phyloP scores from a whole-genome alignment of 2,888 invertebrate genomes.

The Clostera curtula region DNA sequence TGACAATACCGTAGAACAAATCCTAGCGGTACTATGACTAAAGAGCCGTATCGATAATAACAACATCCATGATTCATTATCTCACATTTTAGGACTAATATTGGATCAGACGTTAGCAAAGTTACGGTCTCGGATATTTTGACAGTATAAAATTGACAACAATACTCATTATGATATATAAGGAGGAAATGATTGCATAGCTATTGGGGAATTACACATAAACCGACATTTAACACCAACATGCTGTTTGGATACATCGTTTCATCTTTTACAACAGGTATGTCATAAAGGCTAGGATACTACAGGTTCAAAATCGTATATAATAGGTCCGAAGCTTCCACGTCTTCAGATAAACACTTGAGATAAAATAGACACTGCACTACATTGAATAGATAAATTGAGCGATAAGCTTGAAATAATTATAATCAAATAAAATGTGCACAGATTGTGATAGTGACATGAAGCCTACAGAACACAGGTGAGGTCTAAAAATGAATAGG shows the following conservation, averaged over 20 bases:
- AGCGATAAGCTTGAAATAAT: slow-evolving; percentile 53
- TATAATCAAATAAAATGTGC: slow-evolving; percentile 37
- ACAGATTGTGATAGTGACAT: slow-evolving; percentile 43
- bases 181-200: no score
- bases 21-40: no score
- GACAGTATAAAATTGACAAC: no score
- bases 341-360: slow-evolving; percentile 31
- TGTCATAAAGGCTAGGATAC: slow-evolving; percentile 18
- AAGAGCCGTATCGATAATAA: no score
- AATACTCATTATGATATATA: no score
- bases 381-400: slow-evolving; percentile 49
- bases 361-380: slow-evolving; percentile 41
- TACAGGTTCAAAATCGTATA: slow-evolving; percentile 15
- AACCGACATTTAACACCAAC: slow-evolving; percentile 51
- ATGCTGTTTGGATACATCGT: slow-evolving; percentile 33
- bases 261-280: slow-evolving; percentile 21
- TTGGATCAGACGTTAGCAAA: no score
- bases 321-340: slow-evolving; percentile 31
- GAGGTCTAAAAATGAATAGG: slow-evolving; percentile 46
- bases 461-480: slow-evolving; percentile 44
- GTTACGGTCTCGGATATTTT: no score
- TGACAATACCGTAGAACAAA: no score
- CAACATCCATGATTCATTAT: no score
- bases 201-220: slow-evolving; percentile 22
- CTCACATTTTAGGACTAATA: no score